Conservation (phyloP, 2,113 vertebrate species). For the Canis aureus region DNA sequence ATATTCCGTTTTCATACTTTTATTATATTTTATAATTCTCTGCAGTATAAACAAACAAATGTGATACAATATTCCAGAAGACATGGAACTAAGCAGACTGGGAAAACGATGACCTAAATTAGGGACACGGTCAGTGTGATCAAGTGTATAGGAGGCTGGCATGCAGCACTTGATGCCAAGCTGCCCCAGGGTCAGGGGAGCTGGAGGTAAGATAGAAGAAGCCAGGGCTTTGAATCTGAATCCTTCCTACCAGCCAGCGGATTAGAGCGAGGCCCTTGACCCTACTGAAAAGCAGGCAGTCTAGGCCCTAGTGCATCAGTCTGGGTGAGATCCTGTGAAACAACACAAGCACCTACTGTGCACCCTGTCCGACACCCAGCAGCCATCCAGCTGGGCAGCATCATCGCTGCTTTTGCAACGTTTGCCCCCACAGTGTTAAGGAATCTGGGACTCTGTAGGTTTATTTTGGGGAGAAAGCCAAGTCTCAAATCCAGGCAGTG, state of each 20-base stretch:
- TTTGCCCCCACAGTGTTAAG: not conserved
- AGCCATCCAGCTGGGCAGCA: not conserved
- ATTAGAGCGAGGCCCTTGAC: not conserved
- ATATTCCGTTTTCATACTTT: slow-evolving; percentile 5
- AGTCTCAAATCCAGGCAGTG: not conserved
- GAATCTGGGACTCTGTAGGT: not conserved
- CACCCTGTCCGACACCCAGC: not conserved
- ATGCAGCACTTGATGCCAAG: not conserved
- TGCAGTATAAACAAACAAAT: slow-evolving; percentile 56
- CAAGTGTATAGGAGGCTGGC: not conserved
- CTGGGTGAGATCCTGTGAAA: not conserved
- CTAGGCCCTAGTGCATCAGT: not conserved
- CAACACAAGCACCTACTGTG: not conserved
- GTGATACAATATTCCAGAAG: slow-evolving; percentile 36
- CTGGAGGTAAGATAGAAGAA: not conserved
- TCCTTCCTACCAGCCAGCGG: not conserved
- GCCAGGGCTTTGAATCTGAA: not conserved
- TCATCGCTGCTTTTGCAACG: not conserved
- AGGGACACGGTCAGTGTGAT: not conserved
- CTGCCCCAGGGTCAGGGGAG: not conserved
- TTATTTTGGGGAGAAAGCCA: not conserved
- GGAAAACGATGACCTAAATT: not conserved
- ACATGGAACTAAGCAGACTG: not conserved
- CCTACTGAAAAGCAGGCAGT: not conserved
- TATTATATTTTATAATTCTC: slow-evolving; percentile 64